phyloP scores from a whole-genome alignment of 92 coral and sea anemone species.

The Epizoanthus rinbou region DNA sequence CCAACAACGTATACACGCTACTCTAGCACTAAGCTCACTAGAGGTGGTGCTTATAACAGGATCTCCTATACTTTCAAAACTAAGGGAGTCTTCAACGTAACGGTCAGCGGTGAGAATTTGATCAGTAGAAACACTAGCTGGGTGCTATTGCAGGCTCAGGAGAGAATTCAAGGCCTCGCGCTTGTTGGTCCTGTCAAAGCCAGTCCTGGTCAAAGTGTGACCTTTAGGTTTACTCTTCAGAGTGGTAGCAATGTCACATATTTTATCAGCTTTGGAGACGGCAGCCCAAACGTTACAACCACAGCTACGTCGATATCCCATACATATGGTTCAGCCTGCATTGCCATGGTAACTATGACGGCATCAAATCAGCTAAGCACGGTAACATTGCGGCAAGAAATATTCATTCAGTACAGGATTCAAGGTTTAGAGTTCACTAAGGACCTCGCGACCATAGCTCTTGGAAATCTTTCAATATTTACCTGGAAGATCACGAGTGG shows the following conservation, averaged over 20 bases:
- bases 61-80: constrained; percentile 53
- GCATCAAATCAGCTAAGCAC: constrained; percentile 72
- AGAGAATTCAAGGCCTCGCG: constrained; percentile 66
- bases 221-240: constrained; percentile 24
- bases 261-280: constrained; percentile 61
- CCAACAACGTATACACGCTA: constrained; percentile 39
- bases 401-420: constrained; percentile 61
- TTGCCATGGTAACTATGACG: constrained; percentile 44
- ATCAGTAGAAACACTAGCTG: constrained; percentile 63
- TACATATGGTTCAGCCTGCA: constrained; percentile 36
- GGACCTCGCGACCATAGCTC: constrained; percentile 20
- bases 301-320: constrained; percentile 30
- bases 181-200: constrained; percentile 49
- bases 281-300: constrained; percentile 60
- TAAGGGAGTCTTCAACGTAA: constrained; percentile 50
- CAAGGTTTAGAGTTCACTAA: constrained; percentile 54
- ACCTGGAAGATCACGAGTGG: constrained; percentile 77
- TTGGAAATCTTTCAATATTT: constrained; percentile 32
- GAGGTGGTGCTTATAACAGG: constrained; percentile 48
- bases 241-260: constrained; percentile 79
- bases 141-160: constrained; percentile 64
- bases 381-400: constrained; percentile 22
- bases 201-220: constrained; percentile 49
- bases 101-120: constrained; percentile 66
- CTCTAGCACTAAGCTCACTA: background rate